A percentile compares a stretch with the other conserved stretches of the same genome.
phyloP scores from a whole-genome alignment of 2,113 vertebrate species.

The Cichladusa arquata region DNA sequence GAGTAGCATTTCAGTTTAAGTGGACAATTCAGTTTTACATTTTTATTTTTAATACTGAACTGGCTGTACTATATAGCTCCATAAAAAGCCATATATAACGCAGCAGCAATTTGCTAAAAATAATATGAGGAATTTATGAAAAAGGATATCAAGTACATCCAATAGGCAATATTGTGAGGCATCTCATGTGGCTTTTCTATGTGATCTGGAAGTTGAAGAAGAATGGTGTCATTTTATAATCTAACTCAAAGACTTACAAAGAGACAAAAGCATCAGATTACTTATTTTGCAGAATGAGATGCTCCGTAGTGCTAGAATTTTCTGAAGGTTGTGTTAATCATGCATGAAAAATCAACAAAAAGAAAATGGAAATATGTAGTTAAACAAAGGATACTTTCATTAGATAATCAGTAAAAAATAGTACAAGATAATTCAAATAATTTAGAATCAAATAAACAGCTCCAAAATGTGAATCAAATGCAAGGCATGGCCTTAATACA shows the following conservation, averaged over 20 bases:
- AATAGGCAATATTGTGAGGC: not conserved
- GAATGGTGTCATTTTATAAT: conserved; percentile 26
- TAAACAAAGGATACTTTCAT: not conserved
- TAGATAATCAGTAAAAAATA: not conserved
- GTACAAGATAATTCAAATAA: not conserved
- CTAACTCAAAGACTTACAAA: not conserved
- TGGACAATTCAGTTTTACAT: conserved; percentile 26
- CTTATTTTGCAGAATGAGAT: conserved; percentile 20
- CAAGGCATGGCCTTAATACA: not conserved
- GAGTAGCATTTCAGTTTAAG: conserved; percentile 46
- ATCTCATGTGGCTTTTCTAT: conserved; percentile 8
- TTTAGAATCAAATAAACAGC: not conserved
- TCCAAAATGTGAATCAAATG: not conserved
- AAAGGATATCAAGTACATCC: not conserved
- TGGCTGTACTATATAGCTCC: not conserved
- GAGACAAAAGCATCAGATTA: not conserved
- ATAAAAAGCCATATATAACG: conserved; percentile 31
- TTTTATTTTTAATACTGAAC: conserved; percentile 36
- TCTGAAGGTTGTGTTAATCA: not conserved
- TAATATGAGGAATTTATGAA: conserved; percentile 5
- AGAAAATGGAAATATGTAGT: not conserved
- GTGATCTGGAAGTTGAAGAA: conserved; percentile 30
- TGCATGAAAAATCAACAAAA: not conserved
- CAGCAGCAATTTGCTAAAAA: conserved; percentile 46
- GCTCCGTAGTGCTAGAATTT: not conserved